Conservation (phyloP, 1,140 invertebrate species). For the Diabrotica virgifera region DNA sequence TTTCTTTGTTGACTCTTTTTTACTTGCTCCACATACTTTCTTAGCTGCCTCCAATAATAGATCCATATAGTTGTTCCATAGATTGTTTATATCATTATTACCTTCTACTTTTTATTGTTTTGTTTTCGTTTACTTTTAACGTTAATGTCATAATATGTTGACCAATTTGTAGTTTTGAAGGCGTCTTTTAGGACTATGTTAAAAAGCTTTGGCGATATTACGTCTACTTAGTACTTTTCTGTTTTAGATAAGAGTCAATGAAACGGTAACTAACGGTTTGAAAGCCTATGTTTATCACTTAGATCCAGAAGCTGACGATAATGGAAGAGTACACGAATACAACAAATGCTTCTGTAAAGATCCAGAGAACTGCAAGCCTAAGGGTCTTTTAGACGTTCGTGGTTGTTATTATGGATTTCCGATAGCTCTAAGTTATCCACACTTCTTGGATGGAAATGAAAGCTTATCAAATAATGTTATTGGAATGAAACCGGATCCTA, state of each 20-base stretch:
- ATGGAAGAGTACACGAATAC: conserved; percentile 64
- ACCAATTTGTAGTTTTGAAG: no score
- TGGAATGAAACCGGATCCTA: conserved; percentile 68
- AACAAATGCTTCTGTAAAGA: conserved; percentile 77
- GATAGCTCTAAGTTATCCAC: conserved; percentile 85
- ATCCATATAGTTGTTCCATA: no score
- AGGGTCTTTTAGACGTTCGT: conserved; percentile 72
- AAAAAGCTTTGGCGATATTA: no score
- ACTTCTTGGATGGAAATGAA: conserved; percentile 81
- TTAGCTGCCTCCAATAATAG: no score
- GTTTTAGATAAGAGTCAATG: conserved; percentile 59
- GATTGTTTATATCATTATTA: no score
- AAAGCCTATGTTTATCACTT: conserved; percentile 67
- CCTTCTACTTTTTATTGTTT: no score
- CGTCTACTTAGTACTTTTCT: conserved; percentile 1
- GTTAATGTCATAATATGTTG: no score
- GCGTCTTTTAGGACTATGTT: no score
- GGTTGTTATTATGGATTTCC: conserved; percentile 84
- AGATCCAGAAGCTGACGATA: conserved; percentile 70
- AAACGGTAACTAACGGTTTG: conserved; percentile 57
- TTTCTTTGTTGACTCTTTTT: no score
- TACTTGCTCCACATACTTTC: no score
- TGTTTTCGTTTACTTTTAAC: background rate
- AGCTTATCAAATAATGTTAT: conserved; percentile 63
- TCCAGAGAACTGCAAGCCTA: conserved; percentile 62